Percentiles rank a stretch among this genome's conserved stretches.
phyloP scores from a whole-genome alignment of 2,797 vertebrate species.

The Tragopan temminckii region DNA sequence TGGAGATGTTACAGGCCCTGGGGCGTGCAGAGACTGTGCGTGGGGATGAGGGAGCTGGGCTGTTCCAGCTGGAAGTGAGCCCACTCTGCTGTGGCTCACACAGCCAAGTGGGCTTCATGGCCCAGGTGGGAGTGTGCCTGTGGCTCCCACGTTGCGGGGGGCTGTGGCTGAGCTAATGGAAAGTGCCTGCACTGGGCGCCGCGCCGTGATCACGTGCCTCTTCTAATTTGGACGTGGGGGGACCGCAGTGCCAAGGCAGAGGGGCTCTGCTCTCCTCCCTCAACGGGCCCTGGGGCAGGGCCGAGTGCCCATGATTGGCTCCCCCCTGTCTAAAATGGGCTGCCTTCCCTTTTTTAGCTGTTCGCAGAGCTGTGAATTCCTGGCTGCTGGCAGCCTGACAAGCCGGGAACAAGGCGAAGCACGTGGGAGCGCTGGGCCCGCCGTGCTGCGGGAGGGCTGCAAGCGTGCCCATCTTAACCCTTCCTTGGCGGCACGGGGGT shows the following conservation, averaged over 20 bases:
- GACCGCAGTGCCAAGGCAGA: conserved; percentile 50
- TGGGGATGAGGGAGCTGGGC: not conserved
- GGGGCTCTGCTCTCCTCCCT: conserved; percentile 55
- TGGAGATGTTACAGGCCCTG: not conserved
- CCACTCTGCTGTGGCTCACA: not conserved
- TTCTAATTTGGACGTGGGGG: conserved; percentile 73
- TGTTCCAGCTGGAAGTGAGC: not conserved
- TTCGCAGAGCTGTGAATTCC: conserved; percentile 92
- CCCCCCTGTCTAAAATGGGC: conserved; percentile 90
- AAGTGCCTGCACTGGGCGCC: conserved; percentile 70
- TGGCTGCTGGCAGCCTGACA: conserved; percentile 90
- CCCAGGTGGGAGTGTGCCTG: not conserved
- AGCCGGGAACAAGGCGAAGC: conserved; percentile 88
- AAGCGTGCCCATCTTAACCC: conserved; percentile 69
- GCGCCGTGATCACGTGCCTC: conserved; percentile 76
- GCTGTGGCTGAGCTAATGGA: conserved; percentile 80
- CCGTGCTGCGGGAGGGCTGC: conserved; percentile 63
- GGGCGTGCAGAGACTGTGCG: fast-evolving
- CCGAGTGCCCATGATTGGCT: conserved; percentile 88
- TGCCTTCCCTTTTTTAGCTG: conserved; percentile 96
- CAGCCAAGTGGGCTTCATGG: not conserved
- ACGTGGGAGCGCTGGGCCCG: conserved; percentile 87
- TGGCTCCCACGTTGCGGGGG: not conserved
- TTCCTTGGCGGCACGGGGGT: not conserved
- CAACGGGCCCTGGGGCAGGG: conserved; percentile 81